These are phyloP conservation scores for Lithophane ornitopus DNA, from an alignment of 2,888 invertebrate species.

Conservation along the genomic window DNA sequence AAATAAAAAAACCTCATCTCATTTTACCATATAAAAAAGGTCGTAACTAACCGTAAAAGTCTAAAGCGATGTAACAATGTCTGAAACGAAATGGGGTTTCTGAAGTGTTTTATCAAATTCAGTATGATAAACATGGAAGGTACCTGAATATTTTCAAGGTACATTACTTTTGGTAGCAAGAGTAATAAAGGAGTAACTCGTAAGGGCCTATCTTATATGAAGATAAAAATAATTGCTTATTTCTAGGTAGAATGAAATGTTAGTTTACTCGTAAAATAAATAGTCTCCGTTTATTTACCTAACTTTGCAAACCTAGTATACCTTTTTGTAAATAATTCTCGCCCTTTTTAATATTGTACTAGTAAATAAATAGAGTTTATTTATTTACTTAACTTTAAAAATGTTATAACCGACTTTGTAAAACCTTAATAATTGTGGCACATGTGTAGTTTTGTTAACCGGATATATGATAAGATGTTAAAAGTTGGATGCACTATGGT, in stretches of 20 bases:
- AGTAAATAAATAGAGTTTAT: not conserved
- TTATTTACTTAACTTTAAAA: not conserved
- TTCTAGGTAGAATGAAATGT: conserved; percentile 1
- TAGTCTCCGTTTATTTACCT: too few species aligned
- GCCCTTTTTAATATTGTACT: not conserved
- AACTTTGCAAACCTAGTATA: too few species aligned
- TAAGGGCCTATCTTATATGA: conserved; percentile 8
- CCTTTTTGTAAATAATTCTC: not conserved
- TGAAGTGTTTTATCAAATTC: conserved; percentile 41
- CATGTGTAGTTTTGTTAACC: not conserved
- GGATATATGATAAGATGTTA: not conserved
- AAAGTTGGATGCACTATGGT: not conserved
- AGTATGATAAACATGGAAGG: conserved; percentile 39
- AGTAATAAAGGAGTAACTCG: conserved; percentile 14
- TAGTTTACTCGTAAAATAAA: not conserved
- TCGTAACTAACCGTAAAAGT: conserved; percentile 16
- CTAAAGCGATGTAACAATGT: conserved; percentile 38
- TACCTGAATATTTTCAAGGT: conserved; percentile 38
- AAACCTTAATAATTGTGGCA: too few species aligned
- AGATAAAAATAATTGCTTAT: conserved; percentile 6
- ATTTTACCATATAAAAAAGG: conserved; percentile 38
- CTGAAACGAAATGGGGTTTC: conserved; percentile 29
- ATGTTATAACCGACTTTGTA: too few species aligned
- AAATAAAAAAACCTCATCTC: conserved; percentile 52
- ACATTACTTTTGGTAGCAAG: conserved; percentile 29